A percentile compares a stretch with the other conserved stretches of the same genome.
phyloP scores from a whole-genome alignment of 92 coral and sea anemone genomes.

The Umimayanthus kanabou region DNA sequence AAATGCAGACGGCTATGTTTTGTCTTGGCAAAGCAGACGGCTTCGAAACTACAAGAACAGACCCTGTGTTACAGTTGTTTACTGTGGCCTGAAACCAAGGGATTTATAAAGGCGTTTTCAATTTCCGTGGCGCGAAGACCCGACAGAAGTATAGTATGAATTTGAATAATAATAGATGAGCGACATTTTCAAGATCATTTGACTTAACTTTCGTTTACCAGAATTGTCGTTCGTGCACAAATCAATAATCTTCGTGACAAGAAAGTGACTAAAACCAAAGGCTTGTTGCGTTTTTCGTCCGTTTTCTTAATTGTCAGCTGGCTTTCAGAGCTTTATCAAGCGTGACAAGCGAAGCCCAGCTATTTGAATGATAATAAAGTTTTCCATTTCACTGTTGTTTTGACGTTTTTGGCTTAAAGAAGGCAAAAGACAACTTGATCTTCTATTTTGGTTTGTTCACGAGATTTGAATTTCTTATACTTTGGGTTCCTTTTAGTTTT shows the following conservation, averaged over 20 bases:
- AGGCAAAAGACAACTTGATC: neutral
- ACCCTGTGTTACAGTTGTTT: neutral
- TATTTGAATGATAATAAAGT: slow-evolving; percentile 11
- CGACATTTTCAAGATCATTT: neutral
- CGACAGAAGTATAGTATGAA: neutral
- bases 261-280: neutral
- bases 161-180: slow-evolving; percentile 31
- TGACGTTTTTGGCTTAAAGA: neutral
- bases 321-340: slow-evolving; percentile 26
- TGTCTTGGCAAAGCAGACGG: neutral
- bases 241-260: slow-evolving; percentile 3
- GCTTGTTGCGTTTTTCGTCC: neutral
- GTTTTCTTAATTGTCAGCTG: neutral
- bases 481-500: neutral
- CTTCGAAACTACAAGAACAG: neutral
- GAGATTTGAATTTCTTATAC: neutral
- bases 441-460: neutral
- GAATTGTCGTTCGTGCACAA: neutral
- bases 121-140: slow-evolving; percentile 1
- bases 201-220: slow-evolving; percentile 1
- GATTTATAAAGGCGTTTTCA: slow-evolving; percentile 31
- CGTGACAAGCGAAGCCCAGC: slow-evolving; percentile 17
- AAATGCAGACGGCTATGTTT: neutral
- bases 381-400: slow-evolving; percentile 27
- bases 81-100: neutral